phyloP scores from a whole-genome alignment of 2,797 vertebrate species.

The Myotis pilosus region DNA sequence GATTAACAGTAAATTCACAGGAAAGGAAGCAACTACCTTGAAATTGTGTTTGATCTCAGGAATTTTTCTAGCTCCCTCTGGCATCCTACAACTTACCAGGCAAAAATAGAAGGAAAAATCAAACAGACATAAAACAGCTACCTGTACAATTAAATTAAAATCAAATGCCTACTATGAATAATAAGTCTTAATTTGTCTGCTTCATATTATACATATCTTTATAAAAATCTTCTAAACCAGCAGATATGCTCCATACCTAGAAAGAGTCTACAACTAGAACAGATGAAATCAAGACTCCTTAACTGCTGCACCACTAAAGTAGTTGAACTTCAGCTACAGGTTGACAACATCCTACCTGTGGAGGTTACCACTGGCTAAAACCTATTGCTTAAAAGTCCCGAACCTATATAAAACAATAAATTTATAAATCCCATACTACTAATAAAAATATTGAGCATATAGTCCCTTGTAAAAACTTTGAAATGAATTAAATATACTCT shows the following conservation, averaged over 20 bases:
- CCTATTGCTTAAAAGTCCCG: slow-evolving; percentile 31
- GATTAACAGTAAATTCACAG: slow-evolving; percentile 64
- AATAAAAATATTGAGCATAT: not conserved
- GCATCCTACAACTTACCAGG: not conserved
- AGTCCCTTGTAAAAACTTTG: not conserved
- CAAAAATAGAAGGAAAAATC: slow-evolving; percentile 56
- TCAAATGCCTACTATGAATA: not conserved
- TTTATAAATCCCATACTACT: not conserved
- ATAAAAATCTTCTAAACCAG: slow-evolving; percentile 20
- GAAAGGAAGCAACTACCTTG: slow-evolving; percentile 52
- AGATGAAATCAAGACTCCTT: not conserved
- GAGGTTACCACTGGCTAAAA: not conserved
- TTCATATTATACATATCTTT: not conserved
- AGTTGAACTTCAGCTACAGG: not conserved
- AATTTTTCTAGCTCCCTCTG: slow-evolving; percentile 40
- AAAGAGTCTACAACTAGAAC: not conserved
- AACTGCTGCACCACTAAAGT: not conserved
- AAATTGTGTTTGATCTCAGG: slow-evolving; percentile 56
- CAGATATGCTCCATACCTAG: not conserved
- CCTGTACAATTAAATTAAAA: slow-evolving; percentile 16
- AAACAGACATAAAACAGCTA: not conserved
- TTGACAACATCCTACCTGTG: not conserved
- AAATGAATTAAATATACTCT: not conserved
- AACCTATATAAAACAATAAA: not conserved
- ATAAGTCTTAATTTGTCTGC: not conserved